Conservation (phyloP, 2,888 invertebrate species). For the Thumatha senex region DNA sequence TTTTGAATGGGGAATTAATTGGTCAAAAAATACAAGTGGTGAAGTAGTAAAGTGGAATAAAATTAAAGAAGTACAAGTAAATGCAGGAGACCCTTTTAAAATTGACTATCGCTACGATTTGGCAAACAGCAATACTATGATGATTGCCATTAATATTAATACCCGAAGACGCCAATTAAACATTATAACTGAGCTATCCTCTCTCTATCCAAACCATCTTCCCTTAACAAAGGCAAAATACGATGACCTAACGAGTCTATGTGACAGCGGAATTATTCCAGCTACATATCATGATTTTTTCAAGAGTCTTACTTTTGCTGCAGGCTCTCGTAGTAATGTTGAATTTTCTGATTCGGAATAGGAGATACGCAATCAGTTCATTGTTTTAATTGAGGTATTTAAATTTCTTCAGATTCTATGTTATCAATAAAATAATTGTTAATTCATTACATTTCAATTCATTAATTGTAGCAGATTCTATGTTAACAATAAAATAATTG, state of each 20-base stretch:
- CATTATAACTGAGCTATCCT: background rate
- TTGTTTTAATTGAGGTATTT: too few relatives aligned
- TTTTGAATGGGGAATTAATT: background rate
- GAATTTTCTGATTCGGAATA: background rate
- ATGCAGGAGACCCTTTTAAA: conserved; percentile 1
- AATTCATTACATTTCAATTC: too few relatives aligned
- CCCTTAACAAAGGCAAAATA: background rate
- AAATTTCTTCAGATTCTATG: too few relatives aligned
- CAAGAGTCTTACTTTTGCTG: background rate
- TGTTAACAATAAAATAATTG: too few relatives aligned
- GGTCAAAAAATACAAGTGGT: conserved; percentile 4
- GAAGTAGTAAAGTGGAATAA: background rate
- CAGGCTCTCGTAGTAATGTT: background rate
- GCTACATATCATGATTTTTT: background rate
- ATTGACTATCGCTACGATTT: background rate
- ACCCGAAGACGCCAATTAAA: background rate
- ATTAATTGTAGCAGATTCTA: too few relatives aligned
- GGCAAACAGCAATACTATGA: background rate
- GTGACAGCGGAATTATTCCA: background rate
- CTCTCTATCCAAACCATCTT: background rate
- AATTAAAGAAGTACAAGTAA: background rate
- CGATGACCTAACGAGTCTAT: background rate
- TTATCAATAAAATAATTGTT: too few relatives aligned
- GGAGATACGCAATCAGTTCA: background rate
- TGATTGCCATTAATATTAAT: background rate